These are phyloP conservation scores for Sitobion miscanthi DNA, from an alignment of 1,140 invertebrate species.

Conservation along the genomic window DNA sequence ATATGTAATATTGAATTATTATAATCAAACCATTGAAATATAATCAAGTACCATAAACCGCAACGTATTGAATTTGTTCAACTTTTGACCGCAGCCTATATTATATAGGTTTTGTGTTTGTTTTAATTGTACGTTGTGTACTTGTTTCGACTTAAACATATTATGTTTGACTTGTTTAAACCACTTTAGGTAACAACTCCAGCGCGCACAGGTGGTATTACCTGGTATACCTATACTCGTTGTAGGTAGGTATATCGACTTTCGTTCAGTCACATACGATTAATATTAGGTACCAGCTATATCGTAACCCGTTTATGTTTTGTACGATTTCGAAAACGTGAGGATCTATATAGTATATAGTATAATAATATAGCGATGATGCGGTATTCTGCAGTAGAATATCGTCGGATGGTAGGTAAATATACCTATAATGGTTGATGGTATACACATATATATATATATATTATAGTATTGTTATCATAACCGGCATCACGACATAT, in stretches of 20 bases:
- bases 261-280: neutral
- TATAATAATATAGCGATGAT: neutral
- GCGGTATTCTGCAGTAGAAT: neutral
- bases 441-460: neutral
- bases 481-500: neutral
- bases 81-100: neutral
- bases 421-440: too few relatives aligned
- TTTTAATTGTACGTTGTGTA: neutral
- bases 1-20: neutral
- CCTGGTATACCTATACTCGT: neutral
- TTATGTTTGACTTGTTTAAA: neutral
- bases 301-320: neutral
- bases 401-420: neutral
- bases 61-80: neutral
- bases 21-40: neutral
- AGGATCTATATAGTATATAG: neutral
- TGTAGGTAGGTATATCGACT: neutral
- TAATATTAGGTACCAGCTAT: too few relatives aligned
- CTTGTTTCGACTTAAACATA: neutral
- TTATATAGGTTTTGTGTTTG: neutral
- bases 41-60: neutral
- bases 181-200: neutral
- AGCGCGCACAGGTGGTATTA: too few relatives aligned
- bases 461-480: constrained; percentile 10
- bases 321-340: neutral